Evolutionary conservation across 1,140 invertebrate species (phyloP).

Genomic region (Caenorhabditis tropicalis): DNA sequence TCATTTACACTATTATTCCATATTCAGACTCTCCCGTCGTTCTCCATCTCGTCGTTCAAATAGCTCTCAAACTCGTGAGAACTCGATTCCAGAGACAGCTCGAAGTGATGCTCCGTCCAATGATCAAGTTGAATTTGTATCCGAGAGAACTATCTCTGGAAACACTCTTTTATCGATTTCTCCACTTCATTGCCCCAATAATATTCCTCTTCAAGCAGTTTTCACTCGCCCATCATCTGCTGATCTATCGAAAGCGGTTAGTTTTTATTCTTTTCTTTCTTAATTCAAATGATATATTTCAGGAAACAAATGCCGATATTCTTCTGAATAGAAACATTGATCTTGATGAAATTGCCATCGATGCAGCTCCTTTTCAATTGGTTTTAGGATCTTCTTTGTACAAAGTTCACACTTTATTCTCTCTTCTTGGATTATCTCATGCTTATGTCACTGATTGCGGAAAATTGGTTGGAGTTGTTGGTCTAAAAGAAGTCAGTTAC

Average conservation of each 20-base stretch:
- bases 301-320: conserved; percentile 52
- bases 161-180: conserved; percentile 55
- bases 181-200: conserved; percentile 52
- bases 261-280: background rate
- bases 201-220: conserved; percentile 46
- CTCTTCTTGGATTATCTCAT: conserved; percentile 92
- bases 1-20: background rate
- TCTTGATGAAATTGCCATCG: conserved; percentile 87
- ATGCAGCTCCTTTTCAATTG: conserved; percentile 95
- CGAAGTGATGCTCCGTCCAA: conserved; percentile 28
- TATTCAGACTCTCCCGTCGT: conserved; percentile 46
- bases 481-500: conserved; percentile 84
- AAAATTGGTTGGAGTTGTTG: conserved; percentile 90
- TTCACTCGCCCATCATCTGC: conserved; percentile 30
- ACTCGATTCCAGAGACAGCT: conserved; percentile 30
- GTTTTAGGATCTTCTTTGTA: conserved; percentile 92
- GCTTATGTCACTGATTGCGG: conserved; percentile 97
- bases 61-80: conserved; percentile 31
- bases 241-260: background rate
- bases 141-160: conserved; percentile 47
- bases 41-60: conserved; percentile 41
- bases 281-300: conserved; percentile 3
- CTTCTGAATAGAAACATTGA: conserved; percentile 81
- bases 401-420: conserved; percentile 95
- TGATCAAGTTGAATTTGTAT: conserved; percentile 48